Base-by-base conservation (phyloP, 30 jellyfish, hydroid and myxozoan genomes). In the Pelagia noctiluca region DNA sequence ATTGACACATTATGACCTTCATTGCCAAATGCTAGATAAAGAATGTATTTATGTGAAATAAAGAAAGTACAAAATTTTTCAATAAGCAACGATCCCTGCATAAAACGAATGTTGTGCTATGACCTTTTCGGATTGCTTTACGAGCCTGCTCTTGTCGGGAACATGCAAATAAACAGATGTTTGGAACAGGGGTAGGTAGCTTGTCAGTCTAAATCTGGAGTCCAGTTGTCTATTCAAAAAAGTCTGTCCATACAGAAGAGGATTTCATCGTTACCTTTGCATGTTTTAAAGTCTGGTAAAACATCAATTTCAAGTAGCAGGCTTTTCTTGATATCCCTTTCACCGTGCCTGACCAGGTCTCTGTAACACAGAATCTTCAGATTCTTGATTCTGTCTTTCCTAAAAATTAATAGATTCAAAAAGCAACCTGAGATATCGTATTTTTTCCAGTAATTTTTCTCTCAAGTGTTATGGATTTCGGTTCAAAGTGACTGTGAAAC, bases 261-360 rank as follows among this genome's bases (percentile, higher is more conserved):
- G 2, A 61, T 4, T 12, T 16, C 10, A 4, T 8, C 12, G 84
- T 10, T 22, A 87, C 96, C 96, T 67, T 60, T 68, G 90, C 71
- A 77, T 7, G 37, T 19, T 28, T 35, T 54, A 68, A 78, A 78
- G 36, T 69, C 94, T 23, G 97, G 97, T 4, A 93, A 64, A 16
- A 35, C 33, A 32, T 64, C 88, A 0, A 93, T 57, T 32, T 82
- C 94, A 16, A 93, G 50, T 5, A 93, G 76, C 35, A 93, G 26
- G 38, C 98, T 86, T 75, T 93, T 97, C 8, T 84, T 73, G 35
- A 35, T 71, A 52, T 93, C 98, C 60, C 98, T 60, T 74, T 49
- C 82, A 25, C 98, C 98, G 35, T 82, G 91, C 25, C 97, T 89
- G 35, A 87, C 87, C 52, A 90, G 49, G 62, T 93, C 98, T 26